These are phyloP conservation scores for Asbolus verrucosus DNA, from an alignment of 1,140 invertebrate species.

Conservation along the genomic window DNA sequence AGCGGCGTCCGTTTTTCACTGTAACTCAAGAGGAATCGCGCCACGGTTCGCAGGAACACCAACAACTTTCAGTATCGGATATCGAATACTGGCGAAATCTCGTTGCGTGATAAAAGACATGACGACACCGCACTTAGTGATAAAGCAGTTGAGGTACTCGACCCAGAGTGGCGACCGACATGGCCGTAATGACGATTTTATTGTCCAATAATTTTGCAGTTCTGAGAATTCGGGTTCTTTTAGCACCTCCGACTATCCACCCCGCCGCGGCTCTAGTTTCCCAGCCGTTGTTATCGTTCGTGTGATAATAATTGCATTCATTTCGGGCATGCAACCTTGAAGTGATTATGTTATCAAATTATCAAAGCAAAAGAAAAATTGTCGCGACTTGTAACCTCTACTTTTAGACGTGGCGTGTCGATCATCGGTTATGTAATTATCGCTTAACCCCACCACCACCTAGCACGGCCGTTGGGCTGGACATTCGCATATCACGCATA, in stretches of 20 bases:
- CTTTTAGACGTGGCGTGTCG: no score
- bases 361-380: no score
- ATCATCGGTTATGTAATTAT: no score
- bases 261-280: no score
- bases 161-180: background rate
- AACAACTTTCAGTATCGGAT: background rate
- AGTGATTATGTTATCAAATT: conserved; percentile 17
- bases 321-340: background rate
- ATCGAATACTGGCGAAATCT: conserved; percentile 21
- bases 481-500: no score
- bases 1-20: no score
- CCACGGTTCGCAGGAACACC: background rate
- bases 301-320: conserved; percentile 1
- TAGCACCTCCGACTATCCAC: no score
- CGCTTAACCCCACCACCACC: no score
- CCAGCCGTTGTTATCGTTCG: no score
- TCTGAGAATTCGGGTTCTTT: background rate
- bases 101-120: conserved; percentile 14
- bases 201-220: background rate
- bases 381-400: no score
- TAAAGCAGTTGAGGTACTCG: background rate
- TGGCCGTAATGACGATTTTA: background rate
- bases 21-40: no score
- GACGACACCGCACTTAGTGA: conserved; percentile 23
- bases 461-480: no score